Conservation (phyloP, 1,140 invertebrate genomes). For the Cyclargus thomasi region DNA sequence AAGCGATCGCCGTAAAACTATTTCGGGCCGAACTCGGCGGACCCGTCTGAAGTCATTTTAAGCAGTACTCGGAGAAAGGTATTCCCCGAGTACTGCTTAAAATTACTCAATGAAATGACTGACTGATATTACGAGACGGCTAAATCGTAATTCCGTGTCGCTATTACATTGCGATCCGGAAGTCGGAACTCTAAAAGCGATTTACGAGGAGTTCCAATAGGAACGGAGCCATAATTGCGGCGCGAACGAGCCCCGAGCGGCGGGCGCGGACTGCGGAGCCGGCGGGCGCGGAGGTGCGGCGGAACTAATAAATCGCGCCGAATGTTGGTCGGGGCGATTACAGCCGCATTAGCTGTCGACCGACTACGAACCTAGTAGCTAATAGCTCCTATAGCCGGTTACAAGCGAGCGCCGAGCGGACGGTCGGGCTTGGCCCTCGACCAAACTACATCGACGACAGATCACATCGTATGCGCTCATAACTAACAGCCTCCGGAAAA, state of each 20-base stretch:
- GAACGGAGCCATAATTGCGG: not conserved
- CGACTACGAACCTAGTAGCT: not conserved
- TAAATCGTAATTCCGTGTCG: not conserved
- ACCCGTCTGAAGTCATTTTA: not conserved
- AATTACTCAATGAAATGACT: not conserved
- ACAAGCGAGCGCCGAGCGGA: too few relatives aligned
- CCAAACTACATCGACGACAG: not conserved
- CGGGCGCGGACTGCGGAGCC: too few relatives aligned
- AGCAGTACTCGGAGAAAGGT: too few relatives aligned
- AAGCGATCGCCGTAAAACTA: not conserved
- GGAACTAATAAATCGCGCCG: not conserved
- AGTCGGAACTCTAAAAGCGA: not conserved
- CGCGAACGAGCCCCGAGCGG: not conserved
- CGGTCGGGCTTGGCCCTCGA: not conserved
- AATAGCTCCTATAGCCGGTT: too few relatives aligned
- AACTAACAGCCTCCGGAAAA: too few relatives aligned
- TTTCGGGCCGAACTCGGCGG: not conserved
- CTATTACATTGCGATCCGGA: not conserved
- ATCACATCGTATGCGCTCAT: too few relatives aligned
- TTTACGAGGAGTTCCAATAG: not conserved
- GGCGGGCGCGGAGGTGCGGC: not conserved
- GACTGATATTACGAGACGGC: not conserved
- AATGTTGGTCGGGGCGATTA: not conserved
- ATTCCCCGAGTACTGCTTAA: too few relatives aligned
- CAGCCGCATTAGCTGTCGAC: not conserved